phyloP scores from a whole-genome alignment of 2,113 vertebrate genomes.

The Astur gentilis region DNA sequence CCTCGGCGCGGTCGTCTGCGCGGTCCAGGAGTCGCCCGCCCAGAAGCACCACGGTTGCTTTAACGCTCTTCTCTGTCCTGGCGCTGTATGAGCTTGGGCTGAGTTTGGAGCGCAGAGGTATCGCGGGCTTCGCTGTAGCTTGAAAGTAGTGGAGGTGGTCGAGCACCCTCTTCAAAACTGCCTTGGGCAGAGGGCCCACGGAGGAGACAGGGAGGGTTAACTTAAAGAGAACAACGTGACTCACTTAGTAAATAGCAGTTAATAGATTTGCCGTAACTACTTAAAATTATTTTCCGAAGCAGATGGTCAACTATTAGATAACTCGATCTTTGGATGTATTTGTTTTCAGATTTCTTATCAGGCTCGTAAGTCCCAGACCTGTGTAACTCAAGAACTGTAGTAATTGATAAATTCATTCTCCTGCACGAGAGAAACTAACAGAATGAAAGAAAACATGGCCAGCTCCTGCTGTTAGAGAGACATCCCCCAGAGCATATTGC shows the following conservation, averaged over 20 bases:
- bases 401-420: neutral
- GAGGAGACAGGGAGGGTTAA: slow-evolving; percentile 7
- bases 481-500: neutral
- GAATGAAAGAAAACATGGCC: neutral
- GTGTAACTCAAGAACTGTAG: neutral
- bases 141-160: neutral
- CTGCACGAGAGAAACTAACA: neutral
- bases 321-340: neutral
- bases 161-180: neutral
- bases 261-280: slow-evolving; percentile 33
- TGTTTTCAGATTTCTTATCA: slow-evolving; percentile 25
- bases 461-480: neutral
- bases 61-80: neutral
- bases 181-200: neutral
- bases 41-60: neutral
- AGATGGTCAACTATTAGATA: slow-evolving; percentile 55
- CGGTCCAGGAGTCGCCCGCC: accelerated
- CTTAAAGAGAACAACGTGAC: neutral
- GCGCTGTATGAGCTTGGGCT: neutral
- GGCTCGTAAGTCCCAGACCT: neutral
- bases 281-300: slow-evolving; percentile 46
- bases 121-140: neutral
- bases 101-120: neutral
- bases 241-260: slow-evolving; percentile 35
- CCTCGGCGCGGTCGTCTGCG: too few relatives aligned